phyloP scores from a whole-genome alignment of 2,888 invertebrate genomes.

The Cantharis lateralis region DNA sequence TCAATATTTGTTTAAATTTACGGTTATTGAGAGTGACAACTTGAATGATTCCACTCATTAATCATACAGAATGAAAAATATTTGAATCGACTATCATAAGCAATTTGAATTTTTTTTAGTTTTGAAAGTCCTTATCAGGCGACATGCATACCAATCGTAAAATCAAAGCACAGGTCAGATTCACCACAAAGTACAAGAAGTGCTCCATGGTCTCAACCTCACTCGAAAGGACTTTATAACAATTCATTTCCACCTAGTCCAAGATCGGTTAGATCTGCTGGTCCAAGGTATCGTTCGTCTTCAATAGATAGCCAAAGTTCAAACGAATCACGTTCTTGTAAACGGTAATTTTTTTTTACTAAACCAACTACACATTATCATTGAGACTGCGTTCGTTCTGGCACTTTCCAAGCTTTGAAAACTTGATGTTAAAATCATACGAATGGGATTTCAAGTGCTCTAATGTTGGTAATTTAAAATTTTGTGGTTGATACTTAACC shows the following conservation, averaged over 20 bases:
- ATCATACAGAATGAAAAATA: too few species aligned
- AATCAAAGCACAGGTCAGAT: constrained; percentile 59
- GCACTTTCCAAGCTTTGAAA: too few species aligned
- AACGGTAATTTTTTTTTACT: constrained; percentile 60
- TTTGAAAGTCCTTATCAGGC: constrained; percentile 60
- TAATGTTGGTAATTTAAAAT: too few species aligned
- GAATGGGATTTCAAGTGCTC: too few species aligned
- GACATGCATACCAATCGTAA: constrained; percentile 58
- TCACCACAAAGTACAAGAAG: constrained; percentile 84
- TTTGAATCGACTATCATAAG: too few species aligned
- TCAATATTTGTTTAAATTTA: too few species aligned
- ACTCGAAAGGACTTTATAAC: constrained; percentile 72
- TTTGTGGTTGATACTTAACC: too few species aligned
- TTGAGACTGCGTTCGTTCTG: too few species aligned
- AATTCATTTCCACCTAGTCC: constrained; percentile 68
- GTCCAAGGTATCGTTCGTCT: constrained; percentile 70
- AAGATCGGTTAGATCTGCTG: constrained; percentile 77
- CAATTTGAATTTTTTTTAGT: constrained; percentile 41
- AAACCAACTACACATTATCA: neutral
- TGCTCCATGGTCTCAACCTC: constrained; percentile 77
- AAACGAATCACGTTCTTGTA: constrained; percentile 79
- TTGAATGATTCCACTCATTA: too few species aligned
- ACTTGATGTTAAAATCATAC: too few species aligned
- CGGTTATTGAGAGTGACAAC: too few species aligned
- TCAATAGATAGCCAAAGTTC: constrained; percentile 90